These are phyloP conservation scores for Blastobasis lacticolella DNA, from an alignment of 2,888 invertebrate genomes.

Conservation along the genomic window DNA sequence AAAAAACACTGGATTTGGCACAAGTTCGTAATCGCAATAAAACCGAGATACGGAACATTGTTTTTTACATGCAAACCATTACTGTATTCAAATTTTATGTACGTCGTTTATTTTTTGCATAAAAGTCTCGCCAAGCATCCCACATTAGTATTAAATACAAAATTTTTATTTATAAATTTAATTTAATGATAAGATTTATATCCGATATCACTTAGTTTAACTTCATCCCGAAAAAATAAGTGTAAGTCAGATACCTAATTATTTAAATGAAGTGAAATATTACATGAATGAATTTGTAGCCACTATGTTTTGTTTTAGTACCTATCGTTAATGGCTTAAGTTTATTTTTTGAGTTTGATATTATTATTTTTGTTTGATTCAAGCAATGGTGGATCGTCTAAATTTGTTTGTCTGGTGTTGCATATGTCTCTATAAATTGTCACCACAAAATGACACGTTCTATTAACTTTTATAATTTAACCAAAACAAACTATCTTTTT, in stretches of 20 bases:
- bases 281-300: conserved; percentile 42
- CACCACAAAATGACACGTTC: no score
- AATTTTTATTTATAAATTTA: conserved; percentile 32
- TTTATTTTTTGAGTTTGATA: conserved; percentile 42
- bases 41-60: no score
- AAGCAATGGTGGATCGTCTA: conserved; percentile 23
- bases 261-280: conserved; percentile 37
- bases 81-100: no score
- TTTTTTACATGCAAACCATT: no score
- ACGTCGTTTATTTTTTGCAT: conserved; percentile 13
- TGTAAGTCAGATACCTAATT: conserved; percentile 1
- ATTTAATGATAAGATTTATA: conserved; percentile 27
- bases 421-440: no score
- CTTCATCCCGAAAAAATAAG: background rate
- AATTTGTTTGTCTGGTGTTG: conserved; percentile 18
- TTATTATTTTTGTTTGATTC: conserved; percentile 33
- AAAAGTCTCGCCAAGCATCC: conserved; percentile 34
- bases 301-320: conserved; percentile 29
- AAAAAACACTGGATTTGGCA: no score
- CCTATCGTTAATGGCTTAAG: conserved; percentile 37
- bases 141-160: conserved; percentile 33
- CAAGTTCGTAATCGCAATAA: no score
- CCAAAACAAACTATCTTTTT: no score
- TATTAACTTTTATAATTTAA: no score
- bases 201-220: conserved; percentile 18